Evolutionary conservation across 2,888 invertebrate genomes (phyloP), one percentile per base, ranked within the genome.

Genomic region (Mesopsocus fuscifrons): DNA sequence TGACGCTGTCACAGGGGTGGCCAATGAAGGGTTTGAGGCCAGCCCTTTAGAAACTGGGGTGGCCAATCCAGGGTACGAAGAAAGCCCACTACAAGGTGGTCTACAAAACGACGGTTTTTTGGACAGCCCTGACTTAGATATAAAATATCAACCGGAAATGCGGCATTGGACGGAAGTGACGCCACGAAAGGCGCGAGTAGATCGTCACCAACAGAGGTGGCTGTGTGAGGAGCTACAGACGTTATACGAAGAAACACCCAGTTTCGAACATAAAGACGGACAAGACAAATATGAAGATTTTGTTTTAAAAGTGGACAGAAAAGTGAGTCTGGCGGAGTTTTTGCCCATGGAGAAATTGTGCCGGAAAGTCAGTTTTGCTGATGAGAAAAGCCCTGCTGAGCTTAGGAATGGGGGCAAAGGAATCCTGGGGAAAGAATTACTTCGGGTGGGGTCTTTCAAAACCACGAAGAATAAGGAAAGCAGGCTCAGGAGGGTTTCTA

Each of bases 381-480:
- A n/a, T n/a, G n/a, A n/a, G n/a, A n/a, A n/a, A n/a, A n/a, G n/a
- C n/a, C n/a, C n/a, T n/a, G n/a, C n/a, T n/a, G n/a, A n/a, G n/a
- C n/a, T n/a, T n/a, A n/a, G n/a, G n/a, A n/a, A n/a, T n/a, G n/a
- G n/a, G n/a, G 41, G 41, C 23, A 9, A 11, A 13, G 11, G 26
- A 26, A 3, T 41, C 15, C 15, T 20, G 41, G 2, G 13, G 38
- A 17, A 20, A 20, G 8, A 9, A 20, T 13, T 38, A 48, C 47
- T 53, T 53, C n/a, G 52, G 47, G 46, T 53, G 56, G 54, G 56
- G 57, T 57, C 56, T 33, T 52, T 50, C 43, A n/a, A n/a, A n/a
- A n/a, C n/a, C n/a, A n/a, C n/a, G n/a, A n/a, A n/a, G n/a, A n/a
- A n/a, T n/a, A n/a, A n/a, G n/a, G n/a, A n/a, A n/a, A n/a, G n/a